Percentiles rank a stretch among this genome's conserved stretches.
Conservation (phyloP, 2,113 vertebrate species). For the Pedionomus torquatus region DNA sequence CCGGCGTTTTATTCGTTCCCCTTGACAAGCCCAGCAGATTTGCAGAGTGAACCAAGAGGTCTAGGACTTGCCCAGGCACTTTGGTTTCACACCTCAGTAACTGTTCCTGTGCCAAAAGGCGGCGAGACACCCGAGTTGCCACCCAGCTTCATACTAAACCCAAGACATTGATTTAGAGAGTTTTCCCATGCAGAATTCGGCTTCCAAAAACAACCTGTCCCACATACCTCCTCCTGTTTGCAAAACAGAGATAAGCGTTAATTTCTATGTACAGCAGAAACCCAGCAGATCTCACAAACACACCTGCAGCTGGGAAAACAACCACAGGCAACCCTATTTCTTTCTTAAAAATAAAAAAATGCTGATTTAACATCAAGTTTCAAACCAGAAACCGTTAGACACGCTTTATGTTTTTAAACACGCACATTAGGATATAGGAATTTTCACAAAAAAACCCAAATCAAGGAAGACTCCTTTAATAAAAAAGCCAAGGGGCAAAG, state of each 20-base stretch:
- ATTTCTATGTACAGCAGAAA: not conserved
- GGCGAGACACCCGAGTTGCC: not conserved
- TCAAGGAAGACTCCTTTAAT: not conserved
- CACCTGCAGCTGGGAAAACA: not conserved
- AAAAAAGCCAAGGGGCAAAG: not conserved
- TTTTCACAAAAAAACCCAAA: not conserved
- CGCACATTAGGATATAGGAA: not conserved
- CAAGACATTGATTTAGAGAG: not conserved
- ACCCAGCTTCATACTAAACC: rapidly evolving
- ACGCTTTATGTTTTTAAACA: not conserved
- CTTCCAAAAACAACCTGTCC: not conserved
- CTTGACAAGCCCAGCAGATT: not conserved
- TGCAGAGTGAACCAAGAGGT: not conserved
- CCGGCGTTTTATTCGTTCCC: not conserved
- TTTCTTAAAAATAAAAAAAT: not conserved
- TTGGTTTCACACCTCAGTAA: not conserved
- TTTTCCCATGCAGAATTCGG: not conserved
- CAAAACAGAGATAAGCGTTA: not conserved
- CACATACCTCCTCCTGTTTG: not conserved
- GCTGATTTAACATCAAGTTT: not conserved
- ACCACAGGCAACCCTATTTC: not conserved
- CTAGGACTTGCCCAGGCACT: not conserved
- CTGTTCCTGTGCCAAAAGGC: not conserved
- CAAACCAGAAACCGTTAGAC: not conserved
- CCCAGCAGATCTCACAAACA: not conserved